Evolutionary conservation across 2,797 vertebrate species (phyloP).

Genomic region (Sardinella longiceps): DNA sequence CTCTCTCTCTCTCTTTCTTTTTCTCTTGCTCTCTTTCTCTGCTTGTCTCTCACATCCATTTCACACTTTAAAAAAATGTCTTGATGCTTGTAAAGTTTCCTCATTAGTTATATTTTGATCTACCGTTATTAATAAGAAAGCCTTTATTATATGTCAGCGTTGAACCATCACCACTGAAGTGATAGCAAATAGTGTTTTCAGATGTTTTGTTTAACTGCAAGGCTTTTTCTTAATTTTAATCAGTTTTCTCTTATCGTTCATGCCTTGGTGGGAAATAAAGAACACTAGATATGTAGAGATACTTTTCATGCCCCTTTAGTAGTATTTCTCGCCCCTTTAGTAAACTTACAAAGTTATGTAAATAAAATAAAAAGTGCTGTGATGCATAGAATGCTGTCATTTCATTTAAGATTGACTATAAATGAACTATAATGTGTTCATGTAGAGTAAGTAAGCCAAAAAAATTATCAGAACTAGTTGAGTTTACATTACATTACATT

Average conservation of each 20-base stretch:
- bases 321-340: too few species aligned
- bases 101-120: conserved; percentile 33
- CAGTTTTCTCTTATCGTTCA: neutral
- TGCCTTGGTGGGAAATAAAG: too few species aligned
- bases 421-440: too few species aligned
- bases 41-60: neutral
- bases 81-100: conserved; percentile 33
- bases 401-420: too few species aligned
- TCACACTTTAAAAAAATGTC: conserved; percentile 43
- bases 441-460: too few species aligned
- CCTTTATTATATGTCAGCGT: conserved; percentile 48
- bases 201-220: neutral
- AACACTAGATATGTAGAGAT: too few species aligned
- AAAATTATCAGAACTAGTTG: too few species aligned
- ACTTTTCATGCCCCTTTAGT: too few species aligned
- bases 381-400: too few species aligned
- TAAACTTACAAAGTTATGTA: too few species aligned
- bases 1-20: neutral
- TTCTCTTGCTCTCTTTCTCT: neutral
- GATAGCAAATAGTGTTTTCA: neutral
- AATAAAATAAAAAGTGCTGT: too few species aligned
- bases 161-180: conserved; percentile 34
- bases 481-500: too few species aligned
- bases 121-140: conserved; percentile 48
- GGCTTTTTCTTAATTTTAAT: neutral